Conservation (phyloP, 2,797 vertebrate species). For the Ctenosaura bakeri region DNA sequence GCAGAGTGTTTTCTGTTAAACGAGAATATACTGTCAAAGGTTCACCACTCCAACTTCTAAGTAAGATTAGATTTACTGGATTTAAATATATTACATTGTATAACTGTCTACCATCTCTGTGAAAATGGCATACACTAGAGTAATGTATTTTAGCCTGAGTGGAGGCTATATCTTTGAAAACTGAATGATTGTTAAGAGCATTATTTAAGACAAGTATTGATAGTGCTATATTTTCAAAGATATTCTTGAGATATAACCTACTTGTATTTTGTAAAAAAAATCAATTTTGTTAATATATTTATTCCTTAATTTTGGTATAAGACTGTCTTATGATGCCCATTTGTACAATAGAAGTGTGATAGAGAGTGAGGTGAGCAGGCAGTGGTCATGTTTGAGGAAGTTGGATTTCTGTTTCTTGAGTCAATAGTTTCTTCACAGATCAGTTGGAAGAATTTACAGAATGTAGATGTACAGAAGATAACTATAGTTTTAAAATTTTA, state of each 20-base stretch:
- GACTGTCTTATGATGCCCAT: background rate
- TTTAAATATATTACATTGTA: background rate
- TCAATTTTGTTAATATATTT: background rate
- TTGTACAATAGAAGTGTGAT: background rate
- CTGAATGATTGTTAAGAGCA: background rate
- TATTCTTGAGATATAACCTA: background rate
- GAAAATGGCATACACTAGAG: background rate
- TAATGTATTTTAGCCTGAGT: background rate
- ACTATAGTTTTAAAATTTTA: constrained; percentile 30
- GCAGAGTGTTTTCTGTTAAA: rapidly evolving
- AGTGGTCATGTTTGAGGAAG: background rate
- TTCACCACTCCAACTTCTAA: background rate
- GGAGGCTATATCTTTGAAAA: background rate
- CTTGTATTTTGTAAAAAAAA: background rate
- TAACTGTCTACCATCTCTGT: background rate
- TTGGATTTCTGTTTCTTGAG: background rate
- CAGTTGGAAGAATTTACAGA: background rate
- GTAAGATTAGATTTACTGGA: background rate
- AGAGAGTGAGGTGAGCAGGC: background rate
- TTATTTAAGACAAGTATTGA: background rate
- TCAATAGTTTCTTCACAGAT: background rate
- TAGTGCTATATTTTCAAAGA: background rate
- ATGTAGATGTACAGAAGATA: background rate
- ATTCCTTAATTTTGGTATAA: background rate
- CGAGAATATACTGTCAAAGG: background rate